Evolutionary conservation across 2,797 vertebrate species (phyloP), one percentile per base, ranked within the genome.

Genomic region (Premnoplex brunnescens): DNA sequence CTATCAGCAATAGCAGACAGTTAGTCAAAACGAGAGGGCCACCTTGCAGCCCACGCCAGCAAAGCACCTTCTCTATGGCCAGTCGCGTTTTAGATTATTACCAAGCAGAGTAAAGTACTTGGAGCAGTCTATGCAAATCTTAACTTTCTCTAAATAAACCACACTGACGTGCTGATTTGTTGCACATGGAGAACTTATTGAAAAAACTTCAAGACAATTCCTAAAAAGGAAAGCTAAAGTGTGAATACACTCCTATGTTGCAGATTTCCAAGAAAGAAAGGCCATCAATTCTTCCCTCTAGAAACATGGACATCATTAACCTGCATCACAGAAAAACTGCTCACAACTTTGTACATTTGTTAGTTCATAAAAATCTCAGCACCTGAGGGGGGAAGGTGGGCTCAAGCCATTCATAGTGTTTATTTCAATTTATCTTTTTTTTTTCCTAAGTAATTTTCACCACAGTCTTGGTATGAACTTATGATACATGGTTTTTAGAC

Each of bases 121-220:
- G 0, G 0, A 75, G 36, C 12, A 34, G 32, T 81, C 36, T 19
- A 9, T 11, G 32, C 0, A 1, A 44, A 49, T 26, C 36, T 73
- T 28, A 80, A 59, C n/a, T 56, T 68, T 34, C n/a, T 24, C 18
- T 52, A 81, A 48, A 72, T n/a, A 80, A 81, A 63, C 8, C 30
- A 66, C 9, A 77, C 4, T 24, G 12, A 55, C 6, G 5, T 34
- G 12, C 22, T n/a, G 20, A 39, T 36, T 63, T 48, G 36, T 63
- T 59, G 21, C 3, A 74, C 0, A 0, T 5, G 5, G 12, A 58
- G 6, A 79, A 75, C 12, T 43, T 36, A 43, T 72, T 43, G 27
- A 39, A 64, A 77, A 63, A 91, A 46, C 27, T 2, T 30, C 14
- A 24, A 78, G 41, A 14, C 18, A 89, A 59, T 6, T 36, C 6